Base-by-base conservation (phyloP, 2,113 vertebrate genomes). In the Larimichthys crocea region DNA sequence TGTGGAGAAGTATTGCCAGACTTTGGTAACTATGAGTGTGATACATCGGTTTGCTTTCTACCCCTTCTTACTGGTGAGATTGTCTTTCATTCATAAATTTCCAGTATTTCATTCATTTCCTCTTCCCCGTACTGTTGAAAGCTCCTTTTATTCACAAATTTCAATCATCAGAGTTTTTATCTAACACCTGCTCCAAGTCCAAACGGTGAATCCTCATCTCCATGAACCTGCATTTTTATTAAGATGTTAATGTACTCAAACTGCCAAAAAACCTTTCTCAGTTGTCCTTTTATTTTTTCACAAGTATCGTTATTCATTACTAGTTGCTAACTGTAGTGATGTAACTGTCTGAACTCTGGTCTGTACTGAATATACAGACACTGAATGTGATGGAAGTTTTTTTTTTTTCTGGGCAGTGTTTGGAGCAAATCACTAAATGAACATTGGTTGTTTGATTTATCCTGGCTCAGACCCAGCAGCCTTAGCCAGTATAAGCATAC, bases 391-490 rank as follows among this genome's bases (percentile, higher is more conserved):
- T 73, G 31, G 35, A 52, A 57, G 63, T 80, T 66, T 22, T 24
- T 44, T 29, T 0, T 55, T 70, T 0, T 14, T 75, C 6, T 46
- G 46, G 53, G 60, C 63, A 62, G 31, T 8, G 4, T 68, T 35
- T 46, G 49, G 42, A 55, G 60, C n/a, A 70, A 86, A 80, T 82
- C 80, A 79, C 50, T 62, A 63, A 87, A 74, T 11, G 35, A 73
- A 69, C 65, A 71, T 56, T 0, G 0, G 22, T 70, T 85, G 59
- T 79, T 82, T 53, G 44, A 74, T 84, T 88, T 83, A 60, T 85
- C 59, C 46, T 88, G 89, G 89, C 79, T 72, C 48, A 15, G 22
- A 46, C 79, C 83, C 87, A 87, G 29, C 17, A 52, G 55, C 49
- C 70, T 74, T 22, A 55, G 65, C 49, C 60, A 66, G 64, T 29